phyloP scores from a whole-genome alignment of 2,888 invertebrate species.

The Lasioglossum vierecki region DNA sequence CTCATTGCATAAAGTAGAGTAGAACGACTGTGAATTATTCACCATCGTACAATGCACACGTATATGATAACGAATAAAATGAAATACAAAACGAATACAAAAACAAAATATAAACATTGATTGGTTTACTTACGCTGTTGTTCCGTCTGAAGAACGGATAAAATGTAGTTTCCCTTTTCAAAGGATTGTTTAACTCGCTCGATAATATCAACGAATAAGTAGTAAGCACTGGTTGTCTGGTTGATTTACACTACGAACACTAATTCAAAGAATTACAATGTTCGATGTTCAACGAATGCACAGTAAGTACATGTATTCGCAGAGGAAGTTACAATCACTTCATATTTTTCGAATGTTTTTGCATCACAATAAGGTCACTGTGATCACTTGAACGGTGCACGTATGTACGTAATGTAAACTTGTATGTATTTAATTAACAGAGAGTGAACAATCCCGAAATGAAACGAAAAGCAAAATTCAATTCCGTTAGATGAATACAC shows the following conservation, averaged over 20 bases:
- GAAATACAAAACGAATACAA: too few species aligned
- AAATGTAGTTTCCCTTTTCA: not conserved
- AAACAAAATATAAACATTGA: not conserved
- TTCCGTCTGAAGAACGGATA: not conserved
- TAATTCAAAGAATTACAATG: constrained; percentile 18
- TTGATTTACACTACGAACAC: not conserved
- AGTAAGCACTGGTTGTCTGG: not conserved
- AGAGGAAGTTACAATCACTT: constrained; percentile 11
- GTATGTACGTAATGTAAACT: not conserved
- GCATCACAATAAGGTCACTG: constrained; percentile 9
- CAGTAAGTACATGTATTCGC: not conserved
- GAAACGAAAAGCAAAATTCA: not conserved
- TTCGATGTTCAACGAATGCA: not conserved
- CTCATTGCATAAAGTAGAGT: constrained; percentile 5
- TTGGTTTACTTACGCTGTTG: constrained; percentile 11
- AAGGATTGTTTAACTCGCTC: not conserved
- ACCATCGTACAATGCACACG: not conserved
- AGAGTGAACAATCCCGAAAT: not conserved
- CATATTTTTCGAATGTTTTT: constrained; percentile 23
- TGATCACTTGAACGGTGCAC: not conserved
- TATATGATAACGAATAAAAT: not conserved
- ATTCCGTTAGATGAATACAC: not conserved
- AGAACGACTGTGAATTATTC: not conserved
- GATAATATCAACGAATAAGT: constrained; percentile 9
- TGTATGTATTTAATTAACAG: not conserved